Evolutionary conservation across 1,140 invertebrate genomes (phyloP), one percentile per base, ranked within the genome.

Genomic region (Camponotus vicinus): DNA sequence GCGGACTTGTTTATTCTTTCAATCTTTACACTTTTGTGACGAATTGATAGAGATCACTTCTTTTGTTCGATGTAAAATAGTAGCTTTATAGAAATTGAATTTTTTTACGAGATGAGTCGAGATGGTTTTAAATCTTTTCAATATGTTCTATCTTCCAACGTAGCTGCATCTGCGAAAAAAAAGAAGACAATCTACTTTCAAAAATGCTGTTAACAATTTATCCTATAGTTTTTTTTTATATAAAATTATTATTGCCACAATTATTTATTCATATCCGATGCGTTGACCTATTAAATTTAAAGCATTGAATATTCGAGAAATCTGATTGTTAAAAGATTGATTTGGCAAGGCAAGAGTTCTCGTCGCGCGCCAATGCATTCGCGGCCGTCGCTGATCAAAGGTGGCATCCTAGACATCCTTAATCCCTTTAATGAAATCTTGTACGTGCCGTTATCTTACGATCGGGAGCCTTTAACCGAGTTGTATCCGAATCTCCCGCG

Each of bases 341-440:
- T 42, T 32, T 40, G 4, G 2, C 13, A 9, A 32, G 1, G 8
- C 27, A 6, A 27, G 27, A 70, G 11, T 18, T 27, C 1, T n/a
- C 15, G n/a, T n/a, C 18, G 21, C 49, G 21, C 27, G 27, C 27
- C 27, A 27, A 27, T 27, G 27, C n/a, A 3, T 34, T 21, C 40
- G 69, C 75, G 52, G 21, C 80, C 87, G 87, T 86, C 84, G 88
- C 69, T 55, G 71, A 42, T 34, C 27, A 67, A 21, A 27, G 27
- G 27, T 63, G 37, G 63, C 69, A 66, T 86, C 85, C 89, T 69
- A 86, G 67, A 77, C 69, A 79, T 61, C 88, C 90, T 88, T 93
- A 93, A 94, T 93, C 91, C 92, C 87, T 92, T 94, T 91, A 93
- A 91, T 89, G 86, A 91, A 90, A 90, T 87, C 83, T 85, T 71